Percentiles rank a stretch among this genome's conserved stretches.
Evolutionary conservation across 1,140 invertebrate genomes (phyloP).

Genomic region (Elysia chlorotica): DNA sequence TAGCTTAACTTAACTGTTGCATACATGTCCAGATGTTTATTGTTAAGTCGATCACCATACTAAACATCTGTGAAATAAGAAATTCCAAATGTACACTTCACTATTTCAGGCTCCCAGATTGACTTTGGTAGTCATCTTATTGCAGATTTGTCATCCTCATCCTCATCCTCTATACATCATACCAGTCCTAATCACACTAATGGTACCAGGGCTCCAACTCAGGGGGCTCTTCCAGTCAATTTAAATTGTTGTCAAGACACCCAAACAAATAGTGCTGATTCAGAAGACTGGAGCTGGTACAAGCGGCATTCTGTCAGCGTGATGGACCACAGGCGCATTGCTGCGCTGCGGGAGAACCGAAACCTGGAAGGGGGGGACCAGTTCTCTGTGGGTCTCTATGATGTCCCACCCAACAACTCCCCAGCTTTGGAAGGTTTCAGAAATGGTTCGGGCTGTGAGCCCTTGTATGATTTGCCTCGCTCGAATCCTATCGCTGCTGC

Average conservation of each 20-base stretch:
- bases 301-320: constrained; percentile 54
- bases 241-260: constrained; percentile 25
- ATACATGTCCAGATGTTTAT: no score
- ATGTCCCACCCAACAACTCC: constrained; percentile 47
- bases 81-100: no score
- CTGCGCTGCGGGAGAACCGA: constrained; percentile 34
- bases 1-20: no score
- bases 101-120: constrained; percentile 20
- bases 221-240: constrained; percentile 6
- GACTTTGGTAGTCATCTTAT: constrained; percentile 19
- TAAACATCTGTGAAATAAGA: no score
- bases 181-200: not conserved
- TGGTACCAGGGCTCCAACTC: not conserved
- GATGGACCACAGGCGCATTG: constrained; percentile 43
- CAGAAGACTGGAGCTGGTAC: constrained; percentile 36
- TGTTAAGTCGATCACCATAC: no score
- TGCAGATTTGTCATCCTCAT: constrained; percentile 17
- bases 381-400: constrained; percentile 49
- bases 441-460: not conserved
- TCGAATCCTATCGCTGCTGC: not conserved
- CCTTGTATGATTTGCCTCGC: not conserved
- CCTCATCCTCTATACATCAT: constrained; percentile 13
- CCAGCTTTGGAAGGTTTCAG: not conserved
- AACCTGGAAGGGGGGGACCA: constrained; percentile 47
- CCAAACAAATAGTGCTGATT: constrained; percentile 16